phyloP scores from a whole-genome alignment of 2,797 vertebrate species.

The Sebastes elongatus region DNA sequence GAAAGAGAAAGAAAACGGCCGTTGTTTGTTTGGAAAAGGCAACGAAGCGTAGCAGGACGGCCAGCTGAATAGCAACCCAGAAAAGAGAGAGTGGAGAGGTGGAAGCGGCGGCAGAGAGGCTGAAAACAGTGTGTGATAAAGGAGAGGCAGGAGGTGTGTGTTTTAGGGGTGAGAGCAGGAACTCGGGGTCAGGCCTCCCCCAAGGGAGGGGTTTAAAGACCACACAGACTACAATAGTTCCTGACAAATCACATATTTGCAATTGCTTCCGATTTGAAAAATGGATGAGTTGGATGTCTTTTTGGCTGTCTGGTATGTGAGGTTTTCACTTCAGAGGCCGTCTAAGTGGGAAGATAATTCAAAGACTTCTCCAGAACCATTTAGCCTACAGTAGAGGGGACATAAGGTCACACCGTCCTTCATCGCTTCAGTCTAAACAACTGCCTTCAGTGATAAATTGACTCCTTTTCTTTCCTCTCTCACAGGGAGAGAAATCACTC shows the following conservation, averaged over 20 bases:
- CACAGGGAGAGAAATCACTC: not conserved
- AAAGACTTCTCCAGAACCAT: slow-evolving; percentile 15
- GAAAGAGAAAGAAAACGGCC: slow-evolving; percentile 28
- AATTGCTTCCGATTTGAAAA: slow-evolving; percentile 40
- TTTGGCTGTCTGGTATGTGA: slow-evolving; percentile 24
- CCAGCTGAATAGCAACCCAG: slow-evolving; percentile 47
- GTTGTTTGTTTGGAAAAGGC: slow-evolving; percentile 70
- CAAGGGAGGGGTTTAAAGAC: slow-evolving; percentile 7
- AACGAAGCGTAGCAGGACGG: slow-evolving; percentile 65
- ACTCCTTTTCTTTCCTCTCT: not conserved
- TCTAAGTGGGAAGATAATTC: slow-evolving; percentile 23
- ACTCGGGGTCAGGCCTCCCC: slow-evolving; percentile 57
- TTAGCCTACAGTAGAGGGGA: slow-evolving; percentile 26
- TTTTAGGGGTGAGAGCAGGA: slow-evolving; percentile 61
- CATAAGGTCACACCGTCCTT: slow-evolving; percentile 28
- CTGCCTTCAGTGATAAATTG: slow-evolving; percentile 4
- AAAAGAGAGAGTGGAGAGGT: slow-evolving; percentile 50
- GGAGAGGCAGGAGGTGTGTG: slow-evolving; percentile 57
- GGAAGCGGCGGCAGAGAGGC: slow-evolving; percentile 35
- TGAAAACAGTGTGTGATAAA: slow-evolving; percentile 57
- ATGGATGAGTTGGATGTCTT: slow-evolving; percentile 6
- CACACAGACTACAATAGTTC: slow-evolving; percentile 49
- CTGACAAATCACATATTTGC: slow-evolving; percentile 56
- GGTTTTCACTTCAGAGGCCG: slow-evolving; percentile 34
- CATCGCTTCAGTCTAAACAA: slow-evolving; percentile 5